phyloP scores from a whole-genome alignment of 2,113 vertebrate species.

The Dicrurus megarhynchus region DNA sequence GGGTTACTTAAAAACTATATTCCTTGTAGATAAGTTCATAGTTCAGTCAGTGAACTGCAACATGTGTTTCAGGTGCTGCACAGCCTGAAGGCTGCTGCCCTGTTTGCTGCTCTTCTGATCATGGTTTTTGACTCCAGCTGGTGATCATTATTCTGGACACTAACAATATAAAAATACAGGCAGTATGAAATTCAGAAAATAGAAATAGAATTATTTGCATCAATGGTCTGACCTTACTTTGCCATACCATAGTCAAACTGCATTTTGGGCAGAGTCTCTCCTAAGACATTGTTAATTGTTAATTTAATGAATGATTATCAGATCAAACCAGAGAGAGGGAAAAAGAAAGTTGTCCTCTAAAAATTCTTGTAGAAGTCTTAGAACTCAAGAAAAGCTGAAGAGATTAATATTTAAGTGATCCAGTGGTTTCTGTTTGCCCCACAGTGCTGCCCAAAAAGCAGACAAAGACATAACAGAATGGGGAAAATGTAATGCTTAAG shows the following conservation, averaged over 20 bases:
- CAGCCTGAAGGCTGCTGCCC: not conserved
- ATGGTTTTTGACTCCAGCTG: conserved; percentile 6
- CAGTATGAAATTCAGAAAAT: conserved; percentile 6
- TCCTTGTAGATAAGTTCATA: not conserved
- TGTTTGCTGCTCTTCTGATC: conserved; percentile 4
- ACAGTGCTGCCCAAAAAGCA: not conserved
- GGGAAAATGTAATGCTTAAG: not conserved
- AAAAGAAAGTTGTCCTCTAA: not conserved
- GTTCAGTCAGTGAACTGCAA: not conserved
- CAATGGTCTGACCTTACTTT: not conserved
- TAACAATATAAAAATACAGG: not conserved
- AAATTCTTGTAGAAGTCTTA: not conserved
- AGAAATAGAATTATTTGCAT: not conserved
- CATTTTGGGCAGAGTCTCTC: not conserved
- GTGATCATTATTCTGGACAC: conserved; percentile 17
- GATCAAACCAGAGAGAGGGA: not conserved
- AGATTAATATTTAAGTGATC: not conserved
- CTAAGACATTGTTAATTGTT: not conserved
- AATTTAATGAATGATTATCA: not conserved
- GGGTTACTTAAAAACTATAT: not conserved
- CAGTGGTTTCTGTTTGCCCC: not conserved
- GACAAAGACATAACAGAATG: not conserved
- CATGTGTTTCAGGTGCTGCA: conserved; percentile 8
- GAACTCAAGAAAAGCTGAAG: not conserved
- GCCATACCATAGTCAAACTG: not conserved